Evolutionary conservation across 2,888 invertebrate species (phyloP), one percentile per base, ranked within the genome.

Genomic region (Lithophane socia): DNA sequence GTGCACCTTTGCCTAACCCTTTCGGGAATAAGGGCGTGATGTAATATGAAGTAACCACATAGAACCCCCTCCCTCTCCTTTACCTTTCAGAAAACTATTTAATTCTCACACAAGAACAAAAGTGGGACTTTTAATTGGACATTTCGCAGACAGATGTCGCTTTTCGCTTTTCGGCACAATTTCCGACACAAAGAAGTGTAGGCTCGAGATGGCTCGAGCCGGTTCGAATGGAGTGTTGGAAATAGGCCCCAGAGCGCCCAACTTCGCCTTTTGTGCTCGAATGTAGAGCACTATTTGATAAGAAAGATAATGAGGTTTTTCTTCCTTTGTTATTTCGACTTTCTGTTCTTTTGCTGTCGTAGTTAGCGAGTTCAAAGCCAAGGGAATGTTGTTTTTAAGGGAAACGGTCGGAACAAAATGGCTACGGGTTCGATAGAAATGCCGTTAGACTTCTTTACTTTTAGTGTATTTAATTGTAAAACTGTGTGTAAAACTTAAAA

Each of bases 81-180:
- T 29, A 52, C 13, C 24, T 10, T 12, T 61, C 52, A 65, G 37
- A 3, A 61, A 85, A 85, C 85, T 66, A 56, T 75, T 66, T 63
- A 85, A 85, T 69, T 61, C 60, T 10, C 56, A 10, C 68, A 63
- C 77, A 58, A 69, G 56, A 79, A 67, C 52, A 60, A 77, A 81
- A 79, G 64, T 70, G 65, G 24, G 72, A 49, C 44, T 84, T 88
- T 77, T 87, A 88, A 87, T 86, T 87, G 86, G 86, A 84, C 80
- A 68, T 73, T 87, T 75, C 42, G 68, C 66, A 52, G 77, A 82
- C 79, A 87, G 86, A 80, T 82, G 87, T 71, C 82, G 76, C 82
- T 88, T 88, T 87, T 71, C 82, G 76, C 82, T 88, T 88, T 87
- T 88, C 74, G 82, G 84, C 80, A 73, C 86, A 82, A 79, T 84